These are phyloP conservation scores for Phoenoteleia sp. DNA, from an alignment of 2,888 invertebrate species.

Conservation along the genomic window DNA sequence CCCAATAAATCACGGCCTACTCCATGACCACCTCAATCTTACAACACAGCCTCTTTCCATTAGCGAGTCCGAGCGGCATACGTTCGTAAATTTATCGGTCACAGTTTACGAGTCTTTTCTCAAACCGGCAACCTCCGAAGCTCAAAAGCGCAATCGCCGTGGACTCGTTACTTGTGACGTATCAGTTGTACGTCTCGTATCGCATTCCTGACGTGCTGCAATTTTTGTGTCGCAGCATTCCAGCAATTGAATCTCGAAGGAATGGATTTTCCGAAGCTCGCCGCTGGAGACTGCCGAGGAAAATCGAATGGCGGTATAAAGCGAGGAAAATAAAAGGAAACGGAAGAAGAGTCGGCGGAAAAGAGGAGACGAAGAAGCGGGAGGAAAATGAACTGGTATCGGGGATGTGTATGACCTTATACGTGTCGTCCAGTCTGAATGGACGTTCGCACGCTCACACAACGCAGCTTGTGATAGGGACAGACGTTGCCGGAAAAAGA, in stretches of 20 bases:
- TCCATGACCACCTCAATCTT: neutral
- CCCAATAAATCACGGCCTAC: neutral
- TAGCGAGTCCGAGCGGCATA: neutral
- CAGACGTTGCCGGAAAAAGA: constrained; percentile 53
- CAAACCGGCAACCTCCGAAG: neutral
- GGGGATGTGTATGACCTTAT: constrained; percentile 26
- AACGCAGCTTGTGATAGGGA: constrained; percentile 58
- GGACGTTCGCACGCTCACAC: constrained; percentile 75
- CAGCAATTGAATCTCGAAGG: constrained; percentile 54
- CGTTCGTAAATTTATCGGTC: neutral
- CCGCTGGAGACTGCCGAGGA: constrained; percentile 10
- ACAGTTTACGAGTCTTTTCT: neutral
- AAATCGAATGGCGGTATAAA: constrained; percentile 47
- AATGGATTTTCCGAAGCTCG: constrained; percentile 33
- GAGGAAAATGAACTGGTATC: constrained; percentile 33
- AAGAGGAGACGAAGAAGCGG: constrained; percentile 8
- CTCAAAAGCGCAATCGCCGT: constrained; percentile 30
- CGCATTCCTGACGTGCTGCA: constrained; percentile 31
- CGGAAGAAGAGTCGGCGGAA: constrained; percentile 3
- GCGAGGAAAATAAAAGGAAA: constrained; percentile 38
- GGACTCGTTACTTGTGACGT: constrained; percentile 34
- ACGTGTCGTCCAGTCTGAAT: constrained; percentile 69
- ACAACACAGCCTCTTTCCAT: neutral
- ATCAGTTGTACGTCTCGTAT: constrained; percentile 29
- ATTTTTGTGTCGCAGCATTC: constrained; percentile 41